Conservation (phyloP, 1,140 invertebrate species). For the Camponotus vicinus region DNA sequence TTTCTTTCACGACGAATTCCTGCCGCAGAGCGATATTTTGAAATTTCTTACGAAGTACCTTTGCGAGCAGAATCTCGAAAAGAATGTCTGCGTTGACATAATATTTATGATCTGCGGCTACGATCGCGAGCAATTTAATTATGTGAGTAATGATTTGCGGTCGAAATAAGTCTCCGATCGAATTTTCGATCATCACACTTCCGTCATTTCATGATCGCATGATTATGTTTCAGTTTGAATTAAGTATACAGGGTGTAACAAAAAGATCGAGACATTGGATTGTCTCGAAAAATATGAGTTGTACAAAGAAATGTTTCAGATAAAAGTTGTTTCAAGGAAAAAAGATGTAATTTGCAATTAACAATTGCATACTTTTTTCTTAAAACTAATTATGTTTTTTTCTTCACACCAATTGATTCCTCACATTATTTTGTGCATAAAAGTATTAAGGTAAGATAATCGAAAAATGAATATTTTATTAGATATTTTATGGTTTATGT, state of each 20-base stretch:
- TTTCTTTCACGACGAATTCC: no score
- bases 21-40: slow-evolving; percentile 77
- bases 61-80: slow-evolving; percentile 88
- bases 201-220: slow-evolving; percentile 78
- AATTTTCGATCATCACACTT: background rate
- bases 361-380: no score
- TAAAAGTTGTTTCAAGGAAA: no score
- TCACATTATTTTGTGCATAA: no score
- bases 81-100: slow-evolving; percentile 89
- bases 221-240: slow-evolving; percentile 83
- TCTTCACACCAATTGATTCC: no score
- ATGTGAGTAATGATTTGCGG: slow-evolving; percentile 45
- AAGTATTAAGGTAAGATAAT: no score
- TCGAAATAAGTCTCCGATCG: background rate
- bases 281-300: slow-evolving; percentile 75
- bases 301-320: no score
- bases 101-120: slow-evolving; percentile 58
- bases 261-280: background rate
- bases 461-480: no score
- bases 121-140: slow-evolving; percentile 71
- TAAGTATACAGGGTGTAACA: no score
- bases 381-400: no score
- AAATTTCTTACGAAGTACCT: slow-evolving; percentile 86
- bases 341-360: no score
- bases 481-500: no score